Evolutionary conservation across 1,140 invertebrate species (phyloP), one percentile per base, ranked within the genome.

Genomic region (Diorhabda carinulata): DNA sequence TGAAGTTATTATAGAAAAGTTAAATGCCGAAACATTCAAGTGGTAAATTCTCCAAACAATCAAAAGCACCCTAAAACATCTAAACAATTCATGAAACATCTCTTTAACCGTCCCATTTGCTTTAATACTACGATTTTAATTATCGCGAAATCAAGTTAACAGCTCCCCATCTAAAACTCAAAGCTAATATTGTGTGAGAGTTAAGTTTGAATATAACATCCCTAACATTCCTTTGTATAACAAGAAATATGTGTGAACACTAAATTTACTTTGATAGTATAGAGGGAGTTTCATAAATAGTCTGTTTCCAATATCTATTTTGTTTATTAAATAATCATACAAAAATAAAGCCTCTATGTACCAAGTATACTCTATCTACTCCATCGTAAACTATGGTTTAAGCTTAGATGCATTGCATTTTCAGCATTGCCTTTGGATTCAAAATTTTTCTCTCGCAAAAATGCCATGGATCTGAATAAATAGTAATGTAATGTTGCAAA

Each of bases 171-270:
- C 47, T 25, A 52, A n/a, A 52, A 43, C 61, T 62, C 43, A 62
- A 62, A 62, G 61, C 61, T 62, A 62, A 62, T 62, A 62, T 62
- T 62, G 61, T 43, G 43, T 43, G 44, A 62, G 44, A 62, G 61
- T 62, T 62, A n/a, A 10, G 42, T 43, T 62, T 43, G 43, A 44
- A 62, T 43, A 10, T 4, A 62, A 43, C 59, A 41, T 40, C 40
- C 59, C 9, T 43, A 41, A 44, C 5, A 52, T 10, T 10, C 61
- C 10, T 44, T 62, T 43, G 43, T 62, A 25, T 25, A n/a, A 62
- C n/a, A 43, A 43, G 61, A 44, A 62, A 62, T 62, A 62, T 62
- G 61, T 62, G 61, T 62, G 41, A 62, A 62, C 43, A 43, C 61
- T 62, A 62, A 61, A 61, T 61, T 61, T 61, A 43, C 61, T 62